Conservation (phyloP, 1,140 invertebrate species). For the Rhizoglyphus robini region DNA sequence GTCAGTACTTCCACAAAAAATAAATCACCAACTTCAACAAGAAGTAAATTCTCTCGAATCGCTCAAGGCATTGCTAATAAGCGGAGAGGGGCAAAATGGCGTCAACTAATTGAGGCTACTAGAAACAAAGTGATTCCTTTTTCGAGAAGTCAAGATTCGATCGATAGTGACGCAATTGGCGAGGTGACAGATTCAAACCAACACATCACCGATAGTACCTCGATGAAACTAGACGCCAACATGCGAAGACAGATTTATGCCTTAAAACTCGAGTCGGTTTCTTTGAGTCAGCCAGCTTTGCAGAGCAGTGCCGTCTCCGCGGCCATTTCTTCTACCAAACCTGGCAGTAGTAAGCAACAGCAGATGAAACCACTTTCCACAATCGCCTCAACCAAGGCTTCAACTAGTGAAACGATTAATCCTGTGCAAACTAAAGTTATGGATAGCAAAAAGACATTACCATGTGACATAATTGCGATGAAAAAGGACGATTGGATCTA, state of each 20-base stretch:
- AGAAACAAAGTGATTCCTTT: conserved; percentile 25
- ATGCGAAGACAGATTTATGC: conserved; percentile 17
- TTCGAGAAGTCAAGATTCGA: conserved; percentile 24
- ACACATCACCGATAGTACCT: neutral
- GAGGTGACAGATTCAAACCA: neutral
- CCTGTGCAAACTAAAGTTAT: neutral
- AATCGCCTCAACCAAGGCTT: too few relatives aligned
- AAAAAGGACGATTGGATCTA: neutral
- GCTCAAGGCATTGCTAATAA: conserved; percentile 26
- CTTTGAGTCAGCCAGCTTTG: conserved; percentile 3
- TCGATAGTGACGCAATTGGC: conserved; percentile 15
- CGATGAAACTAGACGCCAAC: conserved; percentile 14
- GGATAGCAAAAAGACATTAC: neutral
- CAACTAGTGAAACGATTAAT: too few relatives aligned
- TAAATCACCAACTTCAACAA: conserved; percentile 23
- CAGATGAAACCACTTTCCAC: too few relatives aligned
- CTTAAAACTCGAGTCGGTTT: conserved; percentile 14
- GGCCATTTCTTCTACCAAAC: neutral
- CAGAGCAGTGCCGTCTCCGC: neutral
- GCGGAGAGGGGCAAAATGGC: conserved; percentile 24
- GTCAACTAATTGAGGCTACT: conserved; percentile 27
- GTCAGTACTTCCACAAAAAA: conserved; percentile 10
- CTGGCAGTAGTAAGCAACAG: neutral
- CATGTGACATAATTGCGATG: conserved; percentile 2
- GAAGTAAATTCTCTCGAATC: conserved; percentile 24